Evolutionary conservation across 37 sponge, comb jelly and placozoan genomes (phyloP).

Genomic region (Axinella damicornis): DNA sequence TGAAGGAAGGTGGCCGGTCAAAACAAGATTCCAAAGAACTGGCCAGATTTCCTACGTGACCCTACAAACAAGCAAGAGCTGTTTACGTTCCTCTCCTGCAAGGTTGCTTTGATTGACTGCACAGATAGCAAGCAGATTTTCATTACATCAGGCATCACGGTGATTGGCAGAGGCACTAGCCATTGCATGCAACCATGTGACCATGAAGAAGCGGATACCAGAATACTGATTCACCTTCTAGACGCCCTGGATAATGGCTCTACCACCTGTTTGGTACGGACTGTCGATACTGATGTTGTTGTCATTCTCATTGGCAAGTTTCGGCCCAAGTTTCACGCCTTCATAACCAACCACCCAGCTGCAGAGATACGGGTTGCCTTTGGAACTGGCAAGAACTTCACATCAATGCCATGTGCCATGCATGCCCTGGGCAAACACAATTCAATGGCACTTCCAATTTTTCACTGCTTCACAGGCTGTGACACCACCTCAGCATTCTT

Average conservation of each 20-base stretch:
- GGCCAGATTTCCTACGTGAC: constrained; percentile 46
- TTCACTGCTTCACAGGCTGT: too few relatives aligned
- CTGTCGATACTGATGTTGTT: constrained; percentile 34
- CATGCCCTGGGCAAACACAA: too few relatives aligned
- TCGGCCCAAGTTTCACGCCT: too few relatives aligned
- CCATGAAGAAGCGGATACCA: constrained; percentile 12
- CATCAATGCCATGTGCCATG: too few relatives aligned
- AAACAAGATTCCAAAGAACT: constrained; percentile 14
- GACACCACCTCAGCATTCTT: too few relatives aligned
- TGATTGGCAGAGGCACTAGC: too few relatives aligned
- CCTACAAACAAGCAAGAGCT: constrained; percentile 46
- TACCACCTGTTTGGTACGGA: background rate
- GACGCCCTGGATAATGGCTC: constrained; percentile 8
- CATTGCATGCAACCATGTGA: constrained; percentile 29
- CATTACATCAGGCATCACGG: constrained; percentile 37
- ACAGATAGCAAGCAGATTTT: constrained; percentile 16
- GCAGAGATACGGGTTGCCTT: too few relatives aligned
- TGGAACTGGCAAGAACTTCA: too few relatives aligned
- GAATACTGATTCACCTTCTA: constrained; percentile 5
- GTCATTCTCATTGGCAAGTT: too few relatives aligned
- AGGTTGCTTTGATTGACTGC: background rate
- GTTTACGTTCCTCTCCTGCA: constrained; percentile 45
- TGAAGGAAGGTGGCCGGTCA: constrained; percentile 9
- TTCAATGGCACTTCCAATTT: too few relatives aligned
- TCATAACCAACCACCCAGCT: too few relatives aligned